phyloP scores from a whole-genome alignment of 2,888 invertebrate species.

The Tineola bisselliella region DNA sequence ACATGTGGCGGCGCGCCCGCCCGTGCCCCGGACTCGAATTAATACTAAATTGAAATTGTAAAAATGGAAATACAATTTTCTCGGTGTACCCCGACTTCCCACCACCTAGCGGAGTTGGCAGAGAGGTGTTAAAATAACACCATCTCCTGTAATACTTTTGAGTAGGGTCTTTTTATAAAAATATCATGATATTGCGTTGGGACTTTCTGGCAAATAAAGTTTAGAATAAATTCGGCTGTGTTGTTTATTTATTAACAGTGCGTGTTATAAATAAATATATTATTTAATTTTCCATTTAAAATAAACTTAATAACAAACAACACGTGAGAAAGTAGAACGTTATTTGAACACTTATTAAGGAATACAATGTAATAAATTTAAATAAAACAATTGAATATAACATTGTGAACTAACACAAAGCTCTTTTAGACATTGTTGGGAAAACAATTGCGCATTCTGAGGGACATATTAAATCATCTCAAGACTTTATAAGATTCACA shows the following conservation, averaged over 20 bases:
- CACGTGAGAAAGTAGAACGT: neutral
- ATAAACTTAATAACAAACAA: neutral
- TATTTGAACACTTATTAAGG: neutral
- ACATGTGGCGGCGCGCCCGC: conserved; percentile 63
- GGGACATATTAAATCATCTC: conserved; percentile 41
- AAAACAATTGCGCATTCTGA: conserved; percentile 11
- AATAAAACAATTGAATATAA: conserved; percentile 19
- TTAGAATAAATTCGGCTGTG: neutral
- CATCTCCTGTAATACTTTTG: conserved; percentile 40
- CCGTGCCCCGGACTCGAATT: conserved; percentile 61
- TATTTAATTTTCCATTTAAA: neutral
- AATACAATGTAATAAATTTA: neutral
- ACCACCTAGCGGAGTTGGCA: conserved; percentile 51
- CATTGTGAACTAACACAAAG: conserved; percentile 15
- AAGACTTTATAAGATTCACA: conserved; percentile 61
- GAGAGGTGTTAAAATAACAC: conserved; percentile 51
- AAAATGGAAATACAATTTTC: conserved; percentile 68
- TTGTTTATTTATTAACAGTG: neutral
- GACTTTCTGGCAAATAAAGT: conserved; percentile 12
- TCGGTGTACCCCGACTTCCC: conserved; percentile 40
- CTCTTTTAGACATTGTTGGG: conserved; percentile 8
- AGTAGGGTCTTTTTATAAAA: conserved; percentile 18
- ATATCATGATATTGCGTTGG: conserved; percentile 14
- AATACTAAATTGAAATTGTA: conserved; percentile 69
- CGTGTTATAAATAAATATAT: neutral